Conservation (phyloP, 2,888 invertebrate species). For the Globia sparganii region DNA sequence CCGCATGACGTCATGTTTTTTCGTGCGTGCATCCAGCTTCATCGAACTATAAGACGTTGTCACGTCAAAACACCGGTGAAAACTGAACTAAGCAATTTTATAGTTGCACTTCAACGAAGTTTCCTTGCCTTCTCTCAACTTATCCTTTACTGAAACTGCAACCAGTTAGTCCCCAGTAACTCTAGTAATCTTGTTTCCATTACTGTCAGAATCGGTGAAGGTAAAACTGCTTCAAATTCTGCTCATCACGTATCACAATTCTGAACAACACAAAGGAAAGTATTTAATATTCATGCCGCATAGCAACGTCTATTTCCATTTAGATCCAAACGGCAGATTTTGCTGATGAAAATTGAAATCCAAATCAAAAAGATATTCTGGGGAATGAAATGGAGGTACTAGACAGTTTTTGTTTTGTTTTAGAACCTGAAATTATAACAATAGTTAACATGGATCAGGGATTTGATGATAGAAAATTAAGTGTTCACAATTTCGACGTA, state of each 20-base stretch:
- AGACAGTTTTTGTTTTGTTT: not conserved
- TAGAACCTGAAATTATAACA: not conserved
- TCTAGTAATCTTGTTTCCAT: not conserved
- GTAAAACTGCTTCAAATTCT: not conserved
- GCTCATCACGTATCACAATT: slow-evolving; percentile 16
- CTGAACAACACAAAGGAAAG: not conserved
- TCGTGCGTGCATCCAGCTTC: too few species aligned
- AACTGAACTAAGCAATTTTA: not conserved
- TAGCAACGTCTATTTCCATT: slow-evolving; percentile 33
- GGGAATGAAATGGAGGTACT: slow-evolving; percentile 7
- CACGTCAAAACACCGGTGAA: too few species aligned
- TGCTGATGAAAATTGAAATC: slow-evolving; percentile 37
- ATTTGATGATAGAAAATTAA: not conserved
- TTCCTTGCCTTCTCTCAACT: not conserved
- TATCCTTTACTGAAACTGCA: slow-evolving; percentile 11
- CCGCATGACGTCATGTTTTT: too few species aligned
- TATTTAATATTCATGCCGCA: slow-evolving; percentile 44
- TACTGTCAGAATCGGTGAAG: not conserved
- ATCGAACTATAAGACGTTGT: too few species aligned
- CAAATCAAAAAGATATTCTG: slow-evolving; percentile 15
- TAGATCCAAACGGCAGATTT: slow-evolving; percentile 36
- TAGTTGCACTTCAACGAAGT: slow-evolving; percentile 11
- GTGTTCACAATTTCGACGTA: not conserved
- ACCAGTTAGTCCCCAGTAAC: not conserved
- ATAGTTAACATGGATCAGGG: not conserved